Evolutionary conservation across 2,888 invertebrate genomes (phyloP), one percentile per base, ranked within the genome.

Genomic region (Oscheius onirici): DNA sequence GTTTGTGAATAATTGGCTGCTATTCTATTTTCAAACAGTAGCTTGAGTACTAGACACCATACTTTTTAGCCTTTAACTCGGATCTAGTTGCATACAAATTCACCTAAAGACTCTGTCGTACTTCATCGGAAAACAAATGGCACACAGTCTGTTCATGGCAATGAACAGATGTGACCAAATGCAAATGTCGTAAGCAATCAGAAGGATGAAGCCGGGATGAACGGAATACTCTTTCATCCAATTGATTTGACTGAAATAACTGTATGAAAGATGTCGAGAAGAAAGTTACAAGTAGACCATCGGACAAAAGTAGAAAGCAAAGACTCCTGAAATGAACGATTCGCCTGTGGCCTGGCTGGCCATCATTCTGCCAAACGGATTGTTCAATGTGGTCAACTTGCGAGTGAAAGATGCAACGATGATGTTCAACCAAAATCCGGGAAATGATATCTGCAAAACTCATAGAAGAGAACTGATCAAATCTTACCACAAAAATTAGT

Each of bases 281-380:
- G 8, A 15, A 3, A 15, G n/a, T 26, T 52, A 69, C 69, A 58
- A 69, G 41, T 60, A 69, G 3, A 69, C 49, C 60, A 69, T 49
- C 2, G 69, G 69, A 26, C 26, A 41, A 28, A 69, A 60, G 24
- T 46, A 57, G 44, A 69, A 60, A 15, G 69, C 69, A 34, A 60
- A 69, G 20, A 69, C 46, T 20, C 58, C 24, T n/a, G 20, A 40
- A 17, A 52, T 58, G 8, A 60, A n/a, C 2, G 46, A n/a, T 60
- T 60, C 69, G 8, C 34, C 69, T 2, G 52, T 17, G 1, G 69
- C 57, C 17, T 58, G 69, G 44, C 46, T 40, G 15, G 41, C 69
- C 17, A 49, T 60, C 49, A 69, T 13, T 22, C 41, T 43, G 2
- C 69, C 69, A 24, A 69, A 69, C 15, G 58, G 22, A 6, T 57